Evolutionary conservation across 2,888 invertebrate genomes (phyloP).

Genomic region (Meiosimyza decipiens): DNA sequence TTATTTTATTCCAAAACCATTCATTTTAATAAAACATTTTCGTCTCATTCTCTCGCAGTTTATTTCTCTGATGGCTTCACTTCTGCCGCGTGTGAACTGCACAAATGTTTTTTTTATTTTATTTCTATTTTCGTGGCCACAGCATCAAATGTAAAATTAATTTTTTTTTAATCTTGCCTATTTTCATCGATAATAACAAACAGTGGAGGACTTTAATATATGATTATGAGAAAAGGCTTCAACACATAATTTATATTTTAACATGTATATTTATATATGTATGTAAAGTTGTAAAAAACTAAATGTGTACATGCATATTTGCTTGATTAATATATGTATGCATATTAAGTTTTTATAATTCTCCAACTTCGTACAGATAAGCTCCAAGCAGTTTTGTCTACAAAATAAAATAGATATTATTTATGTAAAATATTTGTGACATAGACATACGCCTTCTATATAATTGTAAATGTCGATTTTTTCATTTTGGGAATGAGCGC

Average conservation of each 20-base stretch:
- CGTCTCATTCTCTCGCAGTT: too few species aligned
- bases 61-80: too few species aligned
- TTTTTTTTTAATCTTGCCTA: too few species aligned
- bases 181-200: too few species aligned
- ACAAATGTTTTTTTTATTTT: too few species aligned
- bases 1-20: too few species aligned
- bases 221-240: too few species aligned
- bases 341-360: conserved; percentile 47
- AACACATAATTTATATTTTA: background rate
- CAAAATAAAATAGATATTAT: conserved; percentile 60
- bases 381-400: conserved; percentile 93
- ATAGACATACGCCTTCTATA: conserved; percentile 84
- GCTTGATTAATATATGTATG: conserved; percentile 33
- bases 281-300: background rate
- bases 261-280: background rate
- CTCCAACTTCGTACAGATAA: conserved; percentile 80
- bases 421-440: conserved; percentile 7
- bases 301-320: background rate
- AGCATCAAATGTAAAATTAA: too few species aligned
- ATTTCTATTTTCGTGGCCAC: too few species aligned
- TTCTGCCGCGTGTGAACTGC: too few species aligned
- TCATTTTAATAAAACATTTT: too few species aligned
- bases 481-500: conserved; percentile 99
- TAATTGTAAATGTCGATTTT: conserved; percentile 94
- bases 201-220: too few species aligned